Conservation (phyloP, 2,888 invertebrate genomes). For the Celastrina argiolus region DNA sequence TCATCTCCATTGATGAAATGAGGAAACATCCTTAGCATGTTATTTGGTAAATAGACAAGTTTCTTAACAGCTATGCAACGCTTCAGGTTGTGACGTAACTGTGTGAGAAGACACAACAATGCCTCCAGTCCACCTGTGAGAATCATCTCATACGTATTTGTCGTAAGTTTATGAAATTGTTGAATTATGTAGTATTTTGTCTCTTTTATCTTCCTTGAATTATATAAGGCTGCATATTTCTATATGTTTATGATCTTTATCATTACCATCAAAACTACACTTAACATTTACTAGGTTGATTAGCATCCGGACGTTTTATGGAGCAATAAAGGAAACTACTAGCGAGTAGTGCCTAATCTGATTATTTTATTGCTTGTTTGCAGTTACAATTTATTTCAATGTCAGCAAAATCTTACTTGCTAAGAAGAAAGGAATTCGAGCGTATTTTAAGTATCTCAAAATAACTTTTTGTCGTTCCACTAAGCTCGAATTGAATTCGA, state of each 20-base stretch:
- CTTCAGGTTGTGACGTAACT: slow-evolving; percentile 9
- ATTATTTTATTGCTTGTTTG: background rate
- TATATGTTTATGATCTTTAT: background rate
- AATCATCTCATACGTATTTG: slow-evolving; percentile 18
- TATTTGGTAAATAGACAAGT: slow-evolving; percentile 10
- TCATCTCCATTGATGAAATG: slow-evolving; percentile 5
- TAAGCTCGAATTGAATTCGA: slow-evolving; percentile 15
- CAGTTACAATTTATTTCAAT: background rate
- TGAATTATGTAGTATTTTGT: background rate
- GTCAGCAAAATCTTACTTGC: background rate
- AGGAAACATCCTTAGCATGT: slow-evolving; percentile 6
- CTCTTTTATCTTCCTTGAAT: background rate
- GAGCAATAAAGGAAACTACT: background rate
- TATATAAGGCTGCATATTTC: background rate
- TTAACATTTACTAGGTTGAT: background rate
- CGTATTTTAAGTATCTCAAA: background rate
- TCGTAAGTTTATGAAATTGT: slow-evolving; percentile 17
- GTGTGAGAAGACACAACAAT: slow-evolving; percentile 15
- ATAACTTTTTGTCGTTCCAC: background rate
- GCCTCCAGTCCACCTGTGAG: slow-evolving; percentile 14
- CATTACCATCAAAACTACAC: background rate
- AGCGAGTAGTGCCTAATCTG: background rate
- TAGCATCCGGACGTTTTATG: background rate
- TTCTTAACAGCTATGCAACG: slow-evolving; percentile 2
- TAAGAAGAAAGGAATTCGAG: background rate